Evolutionary conservation across 2,113 vertebrate species (phyloP), one percentile per base, ranked within the genome.

Genomic region (Anseranas semipalmata): DNA sequence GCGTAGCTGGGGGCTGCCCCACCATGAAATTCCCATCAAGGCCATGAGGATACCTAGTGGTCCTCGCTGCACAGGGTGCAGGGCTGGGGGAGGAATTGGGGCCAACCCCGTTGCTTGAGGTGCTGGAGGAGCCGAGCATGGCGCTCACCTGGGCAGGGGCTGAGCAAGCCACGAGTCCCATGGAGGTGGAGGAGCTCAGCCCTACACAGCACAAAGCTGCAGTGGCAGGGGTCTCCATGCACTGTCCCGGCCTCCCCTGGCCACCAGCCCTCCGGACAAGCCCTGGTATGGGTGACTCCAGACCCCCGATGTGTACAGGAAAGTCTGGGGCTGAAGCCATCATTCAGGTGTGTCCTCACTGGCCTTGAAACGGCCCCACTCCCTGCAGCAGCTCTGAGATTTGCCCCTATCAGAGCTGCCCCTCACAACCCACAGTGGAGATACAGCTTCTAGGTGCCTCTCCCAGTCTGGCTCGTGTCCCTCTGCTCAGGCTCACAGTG

Each of bases 401-500:
- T 77, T 7, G 3, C n/a, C 12, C 7, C 7, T 33, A 27, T 60
- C 48, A 41, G 77, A 27, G 32, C 60, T 55, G 8, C 5, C 3
- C 19, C 46, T 87, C 3, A 4, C 11, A 18, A 30, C 37, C 58
- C 3, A 1, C 45, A 7, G 72, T 28, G n/a, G 52, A 0, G 1
- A 15, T 27, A 19, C 10, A 5, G 43, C n/a, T 35, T 8, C 10
- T 19, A 22, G 72, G 12, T 45, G 5, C 58, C 41, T 48, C 43
- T 75, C 24, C 32, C 52, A 20, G 30, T 41, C 27, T 55, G 65
- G 32, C 46, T 74, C 7, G 0, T 25, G 39, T 41, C 16, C 30
- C 10, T 58, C n/a, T 0, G 2, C 37, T 50, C 0, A 0, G 24
- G 41, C 33, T 39, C 24, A 2, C 25, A 43, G 18, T 24, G 19